Conservation (phyloP, 2,113 vertebrate species). For the Zootoca vivipara region DNA sequence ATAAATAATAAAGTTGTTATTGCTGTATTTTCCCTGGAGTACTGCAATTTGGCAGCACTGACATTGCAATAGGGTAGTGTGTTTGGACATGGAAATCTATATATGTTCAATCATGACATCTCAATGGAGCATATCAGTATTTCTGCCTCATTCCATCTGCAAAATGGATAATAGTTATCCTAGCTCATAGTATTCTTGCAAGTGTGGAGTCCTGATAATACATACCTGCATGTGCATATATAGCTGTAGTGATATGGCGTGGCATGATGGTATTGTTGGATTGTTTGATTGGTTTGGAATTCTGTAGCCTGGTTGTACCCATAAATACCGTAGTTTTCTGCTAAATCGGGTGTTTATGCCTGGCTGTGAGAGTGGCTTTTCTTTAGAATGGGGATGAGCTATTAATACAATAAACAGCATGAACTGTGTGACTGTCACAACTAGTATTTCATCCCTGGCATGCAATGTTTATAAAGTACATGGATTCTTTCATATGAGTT, state of each 20-base stretch:
- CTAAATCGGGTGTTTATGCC: constrained; percentile 37
- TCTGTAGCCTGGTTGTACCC: background rate
- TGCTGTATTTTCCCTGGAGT: background rate
- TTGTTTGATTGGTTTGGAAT: constrained; percentile 21
- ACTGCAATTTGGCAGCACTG: background rate
- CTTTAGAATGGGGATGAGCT: background rate
- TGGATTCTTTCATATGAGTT: background rate
- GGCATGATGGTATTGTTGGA: constrained; percentile 3
- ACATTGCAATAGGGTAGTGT: no score
- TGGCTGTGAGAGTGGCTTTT: background rate
- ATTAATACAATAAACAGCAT: constrained; percentile 8
- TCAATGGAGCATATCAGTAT: background rate
- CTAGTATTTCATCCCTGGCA: background rate
- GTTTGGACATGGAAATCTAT: background rate
- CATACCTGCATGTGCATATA: background rate
- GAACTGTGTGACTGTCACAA: background rate
- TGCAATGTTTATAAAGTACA: background rate
- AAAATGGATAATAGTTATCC: background rate
- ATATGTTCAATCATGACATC: background rate
- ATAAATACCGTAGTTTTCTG: constrained; percentile 26
- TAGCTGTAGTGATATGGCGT: background rate
- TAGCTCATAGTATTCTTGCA: background rate
- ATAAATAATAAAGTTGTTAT: background rate
- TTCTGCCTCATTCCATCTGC: background rate
- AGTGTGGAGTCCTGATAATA: background rate